A percentile compares a stretch with the other conserved stretches of the same genome.
Evolutionary conservation across 1,140 invertebrate genomes (phyloP).

Genomic region (Euura lappo): DNA sequence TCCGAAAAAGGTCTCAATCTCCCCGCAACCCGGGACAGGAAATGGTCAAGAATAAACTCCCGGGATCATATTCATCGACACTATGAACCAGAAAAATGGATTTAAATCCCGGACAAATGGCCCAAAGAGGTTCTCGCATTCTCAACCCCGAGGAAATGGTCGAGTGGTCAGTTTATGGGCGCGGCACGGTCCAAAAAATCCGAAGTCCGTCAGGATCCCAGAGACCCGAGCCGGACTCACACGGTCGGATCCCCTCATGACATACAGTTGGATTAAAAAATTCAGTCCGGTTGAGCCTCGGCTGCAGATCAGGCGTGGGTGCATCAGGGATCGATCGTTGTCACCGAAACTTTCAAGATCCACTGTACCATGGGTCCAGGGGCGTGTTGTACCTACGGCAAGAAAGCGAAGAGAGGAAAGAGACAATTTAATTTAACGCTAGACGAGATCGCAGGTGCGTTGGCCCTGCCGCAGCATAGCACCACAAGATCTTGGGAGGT

Average conservation of each 20-base stretch:
- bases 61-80: background rate
- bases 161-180: conserved; percentile 4
- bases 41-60: background rate
- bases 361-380: background rate
- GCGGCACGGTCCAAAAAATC: background rate
- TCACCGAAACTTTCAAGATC: background rate
- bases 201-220: background rate
- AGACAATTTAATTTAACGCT: conserved; percentile 7
- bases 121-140: no score
- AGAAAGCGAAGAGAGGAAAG: background rate
- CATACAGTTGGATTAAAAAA: no score
- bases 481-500: background rate
- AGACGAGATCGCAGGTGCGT: conserved; percentile 2
- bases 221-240: background rate
- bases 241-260: no score
- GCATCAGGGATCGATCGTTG: background rate
- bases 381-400: no score
- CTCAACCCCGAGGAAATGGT: background rate
- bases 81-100: background rate
- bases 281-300: no score
- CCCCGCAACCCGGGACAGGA: background rate
- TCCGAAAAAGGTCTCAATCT: no score
- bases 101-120: background rate
- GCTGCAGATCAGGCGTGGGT: no score
- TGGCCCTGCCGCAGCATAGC: background rate